Evolutionary conservation across 1,140 invertebrate species (phyloP).

Genomic region (Aphaenogaster ashmeadi): DNA sequence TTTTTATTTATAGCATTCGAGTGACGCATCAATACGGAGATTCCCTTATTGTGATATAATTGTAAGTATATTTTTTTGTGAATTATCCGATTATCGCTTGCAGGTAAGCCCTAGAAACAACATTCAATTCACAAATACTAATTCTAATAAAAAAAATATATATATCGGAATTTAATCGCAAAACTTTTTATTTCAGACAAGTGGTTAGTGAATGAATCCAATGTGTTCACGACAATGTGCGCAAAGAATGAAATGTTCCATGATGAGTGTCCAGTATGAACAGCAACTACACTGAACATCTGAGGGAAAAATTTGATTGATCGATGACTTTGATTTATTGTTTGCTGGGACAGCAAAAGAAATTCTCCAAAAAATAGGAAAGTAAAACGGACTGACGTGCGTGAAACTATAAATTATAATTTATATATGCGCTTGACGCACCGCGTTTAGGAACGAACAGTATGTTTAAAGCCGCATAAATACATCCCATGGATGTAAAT

Average conservation of each 20-base stretch:
- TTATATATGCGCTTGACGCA: slow-evolving; percentile 76
- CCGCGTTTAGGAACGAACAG: slow-evolving; percentile 76
- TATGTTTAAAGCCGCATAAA: slow-evolving; percentile 76
- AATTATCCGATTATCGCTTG: not conserved
- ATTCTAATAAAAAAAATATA: not conserved
- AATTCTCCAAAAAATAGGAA: slow-evolving; percentile 64
- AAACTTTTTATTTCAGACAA: slow-evolving; percentile 78
- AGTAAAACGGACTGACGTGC: slow-evolving; percentile 68
- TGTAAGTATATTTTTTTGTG: slow-evolving; percentile 80
- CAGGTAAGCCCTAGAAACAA: not conserved
- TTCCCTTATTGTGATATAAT: slow-evolving; percentile 87
- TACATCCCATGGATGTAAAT: slow-evolving; percentile 87
- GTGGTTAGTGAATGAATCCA: slow-evolving; percentile 85
- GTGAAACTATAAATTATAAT: slow-evolving; percentile 77
- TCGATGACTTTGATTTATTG: slow-evolving; percentile 76
- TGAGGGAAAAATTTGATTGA: slow-evolving; percentile 64
- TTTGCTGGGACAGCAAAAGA: slow-evolving; percentile 79
- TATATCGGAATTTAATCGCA: not conserved
- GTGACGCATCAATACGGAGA: slow-evolving; percentile 86
- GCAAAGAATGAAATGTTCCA: slow-evolving; percentile 72
- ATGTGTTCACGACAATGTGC: slow-evolving; percentile 81
- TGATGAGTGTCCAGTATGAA: slow-evolving; percentile 74
- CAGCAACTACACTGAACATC: slow-evolving; percentile 67
- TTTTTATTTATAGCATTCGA: slow-evolving; percentile 85
- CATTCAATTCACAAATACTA: not conserved